phyloP scores from a whole-genome alignment of 2,113 vertebrate species.

The Bos taurus region DNA sequence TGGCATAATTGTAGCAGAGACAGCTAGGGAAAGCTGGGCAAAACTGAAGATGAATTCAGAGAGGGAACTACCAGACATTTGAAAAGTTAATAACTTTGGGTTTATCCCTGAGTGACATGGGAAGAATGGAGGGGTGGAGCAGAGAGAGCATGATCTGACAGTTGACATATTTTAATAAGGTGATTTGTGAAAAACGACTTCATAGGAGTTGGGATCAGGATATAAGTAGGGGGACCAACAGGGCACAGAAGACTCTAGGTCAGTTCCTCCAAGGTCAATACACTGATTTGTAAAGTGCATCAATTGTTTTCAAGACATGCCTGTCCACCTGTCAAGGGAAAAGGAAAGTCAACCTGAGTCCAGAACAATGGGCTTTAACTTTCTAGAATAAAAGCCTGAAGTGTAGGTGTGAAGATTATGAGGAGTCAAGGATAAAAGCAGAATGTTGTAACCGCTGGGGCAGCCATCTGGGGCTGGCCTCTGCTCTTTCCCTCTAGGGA shows the following conservation, averaged over 20 bases:
- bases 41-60: not conserved
- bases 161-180: not conserved
- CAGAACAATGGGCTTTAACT: not conserved
- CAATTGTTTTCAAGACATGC: rapidly evolving
- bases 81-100: not conserved
- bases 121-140: not conserved
- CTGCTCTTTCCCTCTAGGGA: not conserved
- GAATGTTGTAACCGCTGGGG: rapidly evolving
- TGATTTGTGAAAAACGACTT: not conserved
- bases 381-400: not conserved
- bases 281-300: not conserved
- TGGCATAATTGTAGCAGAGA: rapidly evolving
- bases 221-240: not conserved
- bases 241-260: rapidly evolving
- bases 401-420: rapidly evolving
- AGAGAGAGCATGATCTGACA: not conserved
- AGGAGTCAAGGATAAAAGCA: not conserved
- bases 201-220: rapidly evolving
- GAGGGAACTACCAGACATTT: not conserved
- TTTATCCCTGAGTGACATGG: not conserved
- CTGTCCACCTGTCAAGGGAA: not conserved
- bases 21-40: not conserved
- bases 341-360: not conserved
- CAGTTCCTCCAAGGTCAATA: not conserved
- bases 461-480: rapidly evolving